Conservation (phyloP, 2,113 vertebrate species). For the Acanthochromis polyacanthus region DNA sequence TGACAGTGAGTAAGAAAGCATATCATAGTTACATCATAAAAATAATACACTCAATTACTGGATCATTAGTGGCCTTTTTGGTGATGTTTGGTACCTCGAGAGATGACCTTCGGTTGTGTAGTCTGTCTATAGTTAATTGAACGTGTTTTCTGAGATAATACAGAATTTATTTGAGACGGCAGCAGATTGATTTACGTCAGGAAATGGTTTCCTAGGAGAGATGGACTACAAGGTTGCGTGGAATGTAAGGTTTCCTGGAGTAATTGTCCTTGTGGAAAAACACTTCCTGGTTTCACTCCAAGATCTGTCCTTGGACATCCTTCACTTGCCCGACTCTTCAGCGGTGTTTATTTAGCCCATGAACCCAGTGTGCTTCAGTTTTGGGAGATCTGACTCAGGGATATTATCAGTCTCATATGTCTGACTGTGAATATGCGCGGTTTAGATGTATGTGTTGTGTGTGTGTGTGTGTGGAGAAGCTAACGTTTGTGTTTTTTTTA, state of each 20-base stretch:
- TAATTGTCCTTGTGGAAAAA: slow-evolving; percentile 81
- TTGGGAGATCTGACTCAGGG: slow-evolving; percentile 24
- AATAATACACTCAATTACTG: not conserved
- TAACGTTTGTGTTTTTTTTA: slow-evolving; percentile 1
- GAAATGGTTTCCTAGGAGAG: slow-evolving; percentile 71
- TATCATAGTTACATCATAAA: not conserved
- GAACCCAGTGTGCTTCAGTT: slow-evolving; percentile 31
- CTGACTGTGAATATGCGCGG: not conserved
- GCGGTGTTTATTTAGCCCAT: slow-evolving; percentile 35
- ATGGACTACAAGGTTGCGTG: slow-evolving; percentile 61
- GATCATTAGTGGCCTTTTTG: not conserved
- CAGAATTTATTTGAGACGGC: slow-evolving; percentile 39
- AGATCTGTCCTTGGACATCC: slow-evolving; percentile 70
- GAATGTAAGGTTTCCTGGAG: slow-evolving; percentile 81
- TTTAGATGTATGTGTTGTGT: not conserved
- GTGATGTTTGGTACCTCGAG: not conserved
- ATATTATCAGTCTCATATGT: not conserved
- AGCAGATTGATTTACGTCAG: slow-evolving; percentile 58
- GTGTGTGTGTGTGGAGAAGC: not conserved
- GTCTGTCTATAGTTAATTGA: not conserved
- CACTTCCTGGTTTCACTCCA: slow-evolving; percentile 81
- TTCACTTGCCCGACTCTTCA: slow-evolving; percentile 41
- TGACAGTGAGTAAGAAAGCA: not conserved
- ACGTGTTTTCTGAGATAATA: slow-evolving; percentile 30
- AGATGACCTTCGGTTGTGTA: not conserved